A percentile compares a stretch with the other conserved stretches of the same genome.
phyloP scores from a whole-genome alignment of 2,888 invertebrate species.

The Morpho achilles region DNA sequence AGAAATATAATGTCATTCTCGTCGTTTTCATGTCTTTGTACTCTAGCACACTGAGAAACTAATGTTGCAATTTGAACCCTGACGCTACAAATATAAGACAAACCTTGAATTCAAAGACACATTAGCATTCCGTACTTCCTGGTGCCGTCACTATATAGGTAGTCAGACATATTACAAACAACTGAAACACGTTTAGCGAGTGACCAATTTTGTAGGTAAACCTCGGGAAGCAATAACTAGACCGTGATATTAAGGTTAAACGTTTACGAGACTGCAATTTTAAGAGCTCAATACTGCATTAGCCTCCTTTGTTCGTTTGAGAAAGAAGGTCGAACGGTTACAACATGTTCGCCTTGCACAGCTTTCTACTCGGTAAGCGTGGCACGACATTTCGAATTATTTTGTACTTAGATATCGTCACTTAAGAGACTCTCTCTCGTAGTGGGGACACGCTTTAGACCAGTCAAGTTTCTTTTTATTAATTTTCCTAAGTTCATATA shows the following conservation, averaged over 20 bases:
- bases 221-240: constrained; percentile 57
- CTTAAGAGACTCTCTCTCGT: constrained; percentile 65
- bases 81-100: constrained; percentile 63
- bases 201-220: constrained; percentile 41
- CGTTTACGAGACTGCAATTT: constrained; percentile 54
- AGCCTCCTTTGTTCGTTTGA: constrained; percentile 68
- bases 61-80: constrained; percentile 55
- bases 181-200: constrained; percentile 36
- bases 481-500: constrained; percentile 49
- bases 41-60: constrained; percentile 49
- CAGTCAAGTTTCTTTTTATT: constrained; percentile 67
- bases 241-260: constrained; percentile 67
- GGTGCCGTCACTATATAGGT: constrained; percentile 55
- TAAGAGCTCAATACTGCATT: constrained; percentile 51
- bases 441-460: constrained; percentile 64
- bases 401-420: constrained; percentile 68
- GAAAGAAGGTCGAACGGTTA: constrained; percentile 74
- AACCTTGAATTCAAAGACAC: constrained; percentile 75
- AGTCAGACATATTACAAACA: constrained; percentile 39
- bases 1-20: too few relatives aligned
- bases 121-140: constrained; percentile 75
- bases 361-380: constrained; percentile 75
- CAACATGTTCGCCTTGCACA: constrained; percentile 74
- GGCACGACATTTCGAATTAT: constrained; percentile 76
- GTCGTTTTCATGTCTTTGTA: background rate